Conservation (phyloP, 1,140 invertebrate genomes). For the Rhagoletis zephyria region DNA sequence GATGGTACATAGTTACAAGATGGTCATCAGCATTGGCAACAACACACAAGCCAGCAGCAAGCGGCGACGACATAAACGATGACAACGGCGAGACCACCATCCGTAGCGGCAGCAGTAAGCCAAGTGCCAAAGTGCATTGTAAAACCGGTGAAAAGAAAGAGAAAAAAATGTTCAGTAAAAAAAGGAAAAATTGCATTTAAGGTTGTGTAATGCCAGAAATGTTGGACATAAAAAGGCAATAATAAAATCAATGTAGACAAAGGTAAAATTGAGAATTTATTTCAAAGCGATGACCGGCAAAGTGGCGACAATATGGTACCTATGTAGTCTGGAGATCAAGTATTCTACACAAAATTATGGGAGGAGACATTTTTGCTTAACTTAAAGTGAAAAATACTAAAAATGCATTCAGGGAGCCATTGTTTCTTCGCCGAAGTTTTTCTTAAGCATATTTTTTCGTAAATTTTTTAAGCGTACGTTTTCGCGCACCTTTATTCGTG, state of each 20-base stretch:
- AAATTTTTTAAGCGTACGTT: too few relatives aligned
- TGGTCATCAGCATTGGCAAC: neutral
- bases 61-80: neutral
- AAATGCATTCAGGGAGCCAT: too few relatives aligned
- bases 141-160: constrained; percentile 14
- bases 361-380: too few relatives aligned
- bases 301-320: neutral
- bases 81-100: neutral
- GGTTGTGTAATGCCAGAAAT: neutral
- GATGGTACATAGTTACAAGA: neutral
- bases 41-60: neutral
- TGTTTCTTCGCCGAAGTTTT: too few relatives aligned
- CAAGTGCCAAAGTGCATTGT: neutral
- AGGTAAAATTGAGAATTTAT: constrained; percentile 25
- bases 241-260: neutral
- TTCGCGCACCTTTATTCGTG: too few relatives aligned
- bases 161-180: neutral
- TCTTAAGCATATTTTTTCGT: too few relatives aligned
- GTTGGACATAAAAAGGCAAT: constrained; percentile 4
- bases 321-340: too few relatives aligned
- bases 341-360: too few relatives aligned
- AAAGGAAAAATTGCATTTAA: neutral
- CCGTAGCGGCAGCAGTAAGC: neutral
- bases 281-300: neutral
- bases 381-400: too few relatives aligned